Evolutionary conservation across 2,113 vertebrate genomes (phyloP), one percentile per base, ranked within the genome.

Genomic region (Neoarius graeffei): DNA sequence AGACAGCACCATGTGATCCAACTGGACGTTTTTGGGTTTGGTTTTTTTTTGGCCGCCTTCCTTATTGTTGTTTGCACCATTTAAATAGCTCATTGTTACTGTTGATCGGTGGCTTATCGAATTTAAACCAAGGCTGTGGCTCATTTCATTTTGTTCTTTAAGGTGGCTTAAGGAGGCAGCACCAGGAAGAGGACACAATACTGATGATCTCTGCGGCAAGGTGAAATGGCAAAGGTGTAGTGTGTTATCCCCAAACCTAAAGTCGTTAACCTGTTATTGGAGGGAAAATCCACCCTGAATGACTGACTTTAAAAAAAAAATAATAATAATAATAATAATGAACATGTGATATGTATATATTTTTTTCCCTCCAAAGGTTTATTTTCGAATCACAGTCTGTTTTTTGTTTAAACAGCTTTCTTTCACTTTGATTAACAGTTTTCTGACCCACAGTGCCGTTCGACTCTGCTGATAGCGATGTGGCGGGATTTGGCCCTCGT

Each of bases 51-150:
- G 20, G 30, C 0, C 7, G 57, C 15, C 30, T 81, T 81, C 1
- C 1, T 42, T 35, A 27, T 27, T 30, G 9, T 80, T 54, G 9
- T 42, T 30, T 69, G 85, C 76, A 81, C 76, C 62, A 9, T 42
- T 69, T 66, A 56, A 52, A 80, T 86, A 14, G 59, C n/a, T 27
- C 10, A 52, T 80, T 56, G 67, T 85, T 85, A 85, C 83, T 74
- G 74, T 80, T 52, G 59, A 86, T 77, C 76, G 6, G 74, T 86
- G 85, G 59, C 27, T 54, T 86, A 60, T 52, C 15, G 27, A 62
- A 69, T 86, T 86, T 14, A 86, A 81, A 27, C 57, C 23, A 23
- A 30, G 48, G n/a, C 64, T 42, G 27, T 67, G 64, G 25, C 57
- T 19, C 42, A 7, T 52, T 48, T 27, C 13, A 30, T 66, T 30